phyloP scores from a whole-genome alignment of 2,113 vertebrate species.

The Halichoerus grypus region DNA sequence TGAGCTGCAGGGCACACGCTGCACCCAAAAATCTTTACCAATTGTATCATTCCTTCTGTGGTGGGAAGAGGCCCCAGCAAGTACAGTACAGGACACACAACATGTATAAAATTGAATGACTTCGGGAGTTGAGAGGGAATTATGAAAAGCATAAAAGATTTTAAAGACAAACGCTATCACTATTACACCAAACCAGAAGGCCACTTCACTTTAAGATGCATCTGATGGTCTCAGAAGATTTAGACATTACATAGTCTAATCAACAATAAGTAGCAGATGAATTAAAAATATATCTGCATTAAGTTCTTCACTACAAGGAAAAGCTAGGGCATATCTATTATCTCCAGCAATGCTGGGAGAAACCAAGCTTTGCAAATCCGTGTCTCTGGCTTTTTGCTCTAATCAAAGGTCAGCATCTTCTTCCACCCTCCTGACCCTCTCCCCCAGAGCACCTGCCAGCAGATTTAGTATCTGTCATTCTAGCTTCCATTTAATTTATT shows the following conservation, averaged over 20 bases:
- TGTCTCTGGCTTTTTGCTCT: not conserved
- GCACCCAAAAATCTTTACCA: not conserved
- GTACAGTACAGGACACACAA: not conserved
- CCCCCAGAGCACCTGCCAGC: not conserved
- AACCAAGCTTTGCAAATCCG: not conserved
- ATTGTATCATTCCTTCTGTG: not conserved
- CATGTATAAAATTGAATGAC: not conserved
- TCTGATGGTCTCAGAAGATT: not conserved
- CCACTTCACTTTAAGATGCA: not conserved
- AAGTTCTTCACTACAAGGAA: not conserved
- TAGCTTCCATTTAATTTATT: constrained; percentile 40
- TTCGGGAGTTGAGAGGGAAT: not conserved
- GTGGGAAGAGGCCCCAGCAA: not conserved
- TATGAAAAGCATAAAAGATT: not conserved
- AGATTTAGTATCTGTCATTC: not conserved
- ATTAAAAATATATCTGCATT: not conserved
- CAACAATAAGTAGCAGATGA: not conserved
- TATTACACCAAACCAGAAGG: not conserved
- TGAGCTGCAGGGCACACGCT: not conserved
- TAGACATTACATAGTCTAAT: not conserved
- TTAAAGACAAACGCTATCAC: not conserved
- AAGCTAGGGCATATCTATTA: not conserved
- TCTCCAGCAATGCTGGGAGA: too few relatives aligned
- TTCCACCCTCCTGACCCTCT: not conserved
- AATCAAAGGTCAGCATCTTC: not conserved